Percentiles rank a stretch among this genome's conserved stretches.
phyloP scores from a whole-genome alignment of 2,113 vertebrate genomes.

The Pristiophorus japonicus region DNA sequence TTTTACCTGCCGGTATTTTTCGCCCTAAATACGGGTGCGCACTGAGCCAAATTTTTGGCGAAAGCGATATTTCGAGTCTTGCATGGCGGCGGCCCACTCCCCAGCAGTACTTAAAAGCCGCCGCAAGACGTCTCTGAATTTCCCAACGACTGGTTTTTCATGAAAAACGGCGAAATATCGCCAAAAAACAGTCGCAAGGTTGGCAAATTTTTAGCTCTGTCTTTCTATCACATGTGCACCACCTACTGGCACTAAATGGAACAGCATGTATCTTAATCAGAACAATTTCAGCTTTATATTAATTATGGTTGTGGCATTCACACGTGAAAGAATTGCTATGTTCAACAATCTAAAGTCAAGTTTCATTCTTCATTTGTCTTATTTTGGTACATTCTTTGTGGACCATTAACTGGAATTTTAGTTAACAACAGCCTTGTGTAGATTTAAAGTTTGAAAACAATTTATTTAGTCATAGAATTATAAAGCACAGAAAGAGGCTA shows the following conservation, averaged over 20 bases:
- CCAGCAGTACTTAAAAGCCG: too few species aligned
- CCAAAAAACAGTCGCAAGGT: too few species aligned
- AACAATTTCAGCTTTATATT: neutral
- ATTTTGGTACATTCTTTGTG: neutral
- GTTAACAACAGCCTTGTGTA: neutral
- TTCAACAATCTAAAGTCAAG: neutral
- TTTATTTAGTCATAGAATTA: neutral
- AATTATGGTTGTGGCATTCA: neutral
- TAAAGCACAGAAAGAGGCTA: too few species aligned
- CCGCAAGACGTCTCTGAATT: too few species aligned
- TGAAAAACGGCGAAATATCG: too few species aligned
- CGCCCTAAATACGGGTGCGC: too few species aligned
- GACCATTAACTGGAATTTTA: neutral
- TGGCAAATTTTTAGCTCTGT: too few species aligned
- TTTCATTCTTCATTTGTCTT: neutral
- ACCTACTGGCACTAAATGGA: neutral
- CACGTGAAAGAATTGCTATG: neutral
- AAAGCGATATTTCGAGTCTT: too few species aligned
- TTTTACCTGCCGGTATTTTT: too few species aligned
- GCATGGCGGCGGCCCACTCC: too few species aligned
- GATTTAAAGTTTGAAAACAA: neutral
- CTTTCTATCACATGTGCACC: neutral
- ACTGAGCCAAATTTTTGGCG: too few species aligned
- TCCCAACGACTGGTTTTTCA: too few species aligned
- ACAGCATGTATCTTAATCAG: neutral